These are phyloP conservation scores for Andricus quercusramuli DNA, from an alignment of 2,888 invertebrate genomes.

Conservation along the genomic window DNA sequence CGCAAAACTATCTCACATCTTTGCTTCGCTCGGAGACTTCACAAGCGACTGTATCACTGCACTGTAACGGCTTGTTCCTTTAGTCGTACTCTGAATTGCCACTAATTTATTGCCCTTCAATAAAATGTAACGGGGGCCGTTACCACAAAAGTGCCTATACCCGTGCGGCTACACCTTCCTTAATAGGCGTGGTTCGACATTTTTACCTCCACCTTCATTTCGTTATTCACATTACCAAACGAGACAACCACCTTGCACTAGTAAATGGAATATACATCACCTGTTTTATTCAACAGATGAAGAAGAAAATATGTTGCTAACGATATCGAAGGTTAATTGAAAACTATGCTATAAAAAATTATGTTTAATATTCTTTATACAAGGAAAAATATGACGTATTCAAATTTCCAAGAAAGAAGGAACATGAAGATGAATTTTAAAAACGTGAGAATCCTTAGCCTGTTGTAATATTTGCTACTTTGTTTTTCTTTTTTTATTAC, in stretches of 20 bases:
- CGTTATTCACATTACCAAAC: neutral
- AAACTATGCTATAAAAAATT: too few species aligned
- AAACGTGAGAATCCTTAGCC: neutral
- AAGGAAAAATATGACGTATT: neutral
- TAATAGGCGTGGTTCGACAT: neutral
- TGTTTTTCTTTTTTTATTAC: neutral
- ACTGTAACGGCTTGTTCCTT: neutral
- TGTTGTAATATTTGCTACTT: neutral
- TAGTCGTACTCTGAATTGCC: neutral
- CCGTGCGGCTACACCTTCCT: constrained; percentile 1
- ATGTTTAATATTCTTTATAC: too few species aligned
- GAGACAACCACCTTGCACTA: neutral
- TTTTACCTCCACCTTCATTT: neutral
- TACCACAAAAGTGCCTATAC: neutral
- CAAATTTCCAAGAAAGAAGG: neutral
- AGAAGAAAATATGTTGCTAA: too few species aligned
- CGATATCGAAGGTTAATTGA: too few species aligned
- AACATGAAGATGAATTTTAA: neutral
- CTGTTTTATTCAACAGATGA: too few species aligned
- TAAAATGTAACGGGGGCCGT: constrained; percentile 4
- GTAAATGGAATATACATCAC: too few species aligned
- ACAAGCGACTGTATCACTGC: neutral
- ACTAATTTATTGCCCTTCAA: constrained; percentile 2
- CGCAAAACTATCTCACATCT: neutral
- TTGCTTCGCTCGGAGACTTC: neutral